phyloP scores from a whole-genome alignment of 1,140 invertebrate genomes.

The Ceratosolen solmsi region DNA sequence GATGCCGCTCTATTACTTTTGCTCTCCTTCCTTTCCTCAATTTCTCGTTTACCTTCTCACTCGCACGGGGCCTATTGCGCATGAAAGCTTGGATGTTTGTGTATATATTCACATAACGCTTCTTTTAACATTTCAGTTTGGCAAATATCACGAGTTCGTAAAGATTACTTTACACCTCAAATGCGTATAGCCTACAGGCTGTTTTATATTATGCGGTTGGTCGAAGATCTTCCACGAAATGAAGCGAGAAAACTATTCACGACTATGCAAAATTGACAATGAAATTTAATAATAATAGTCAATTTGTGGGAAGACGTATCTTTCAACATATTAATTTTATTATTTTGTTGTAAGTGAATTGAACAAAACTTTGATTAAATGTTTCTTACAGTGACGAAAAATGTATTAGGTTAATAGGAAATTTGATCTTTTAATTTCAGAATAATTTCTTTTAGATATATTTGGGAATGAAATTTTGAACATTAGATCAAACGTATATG shows the following conservation, averaged over 20 bases:
- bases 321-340: neutral
- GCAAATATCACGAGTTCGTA: constrained; percentile 39
- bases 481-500: neutral
- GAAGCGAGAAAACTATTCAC: neutral
- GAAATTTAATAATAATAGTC: too few relatives aligned
- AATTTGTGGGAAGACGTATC: too few relatives aligned
- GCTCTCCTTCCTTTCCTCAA: neutral
- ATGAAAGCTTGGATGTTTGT: neutral
- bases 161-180: constrained; percentile 16
- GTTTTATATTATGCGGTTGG: neutral
- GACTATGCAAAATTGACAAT: too few relatives aligned
- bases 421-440: neutral
- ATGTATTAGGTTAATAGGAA: neutral
- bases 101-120: neutral
- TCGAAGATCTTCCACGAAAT: neutral
- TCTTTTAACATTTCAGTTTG: constrained; percentile 43
- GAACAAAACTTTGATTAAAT: neutral
- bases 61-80: neutral
- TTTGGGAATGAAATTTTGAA: neutral
- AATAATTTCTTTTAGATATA: neutral
- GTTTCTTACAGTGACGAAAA: neutral
- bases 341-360: neutral
- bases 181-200: neutral
- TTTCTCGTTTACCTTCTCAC: neutral
- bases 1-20: constrained; percentile 62